phyloP scores from a whole-genome alignment of 2,797 vertebrate species.

The Eurystomus glaucurus region DNA sequence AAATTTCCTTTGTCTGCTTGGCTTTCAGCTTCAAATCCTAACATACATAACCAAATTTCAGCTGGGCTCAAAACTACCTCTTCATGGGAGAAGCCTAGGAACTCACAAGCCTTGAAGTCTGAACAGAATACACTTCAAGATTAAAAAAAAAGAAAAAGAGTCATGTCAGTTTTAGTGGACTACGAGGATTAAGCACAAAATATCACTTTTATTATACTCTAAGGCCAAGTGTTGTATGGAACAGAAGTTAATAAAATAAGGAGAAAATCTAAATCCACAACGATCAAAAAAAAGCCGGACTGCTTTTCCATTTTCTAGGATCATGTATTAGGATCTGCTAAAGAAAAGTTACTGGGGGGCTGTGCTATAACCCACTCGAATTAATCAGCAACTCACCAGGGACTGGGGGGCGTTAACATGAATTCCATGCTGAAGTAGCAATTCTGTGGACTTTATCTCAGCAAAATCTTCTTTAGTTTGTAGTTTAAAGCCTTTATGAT shows the following conservation, averaged over 20 bases:
- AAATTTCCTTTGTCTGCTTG: not conserved
- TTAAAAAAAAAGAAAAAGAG: no score
- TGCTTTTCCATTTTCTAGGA: not conserved
- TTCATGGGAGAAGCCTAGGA: not conserved
- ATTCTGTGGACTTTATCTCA: not conserved
- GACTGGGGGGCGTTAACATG: not conserved
- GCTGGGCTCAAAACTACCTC: not conserved
- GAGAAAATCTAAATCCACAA: not conserved
- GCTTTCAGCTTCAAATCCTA: not conserved
- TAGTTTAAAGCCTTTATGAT: not conserved
- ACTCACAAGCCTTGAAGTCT: not conserved
- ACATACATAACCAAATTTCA: not conserved
- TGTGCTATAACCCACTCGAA: not conserved
- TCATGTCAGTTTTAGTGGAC: not conserved
- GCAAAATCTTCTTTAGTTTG: not conserved
- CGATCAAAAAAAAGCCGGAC: not conserved
- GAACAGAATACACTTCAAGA: not conserved
- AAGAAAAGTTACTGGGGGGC: constrained; percentile 25
- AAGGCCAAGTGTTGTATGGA: not conserved
- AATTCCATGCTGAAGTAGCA: constrained; percentile 29
- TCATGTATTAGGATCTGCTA: not conserved
- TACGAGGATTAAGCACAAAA: not conserved
- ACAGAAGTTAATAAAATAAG: not conserved
- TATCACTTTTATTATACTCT: not conserved
- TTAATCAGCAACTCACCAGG: not conserved